Evolutionary conservation across 2,797 vertebrate genomes (phyloP), one percentile per base, ranked within the genome.

Genomic region (Holocentrus rufus): DNA sequence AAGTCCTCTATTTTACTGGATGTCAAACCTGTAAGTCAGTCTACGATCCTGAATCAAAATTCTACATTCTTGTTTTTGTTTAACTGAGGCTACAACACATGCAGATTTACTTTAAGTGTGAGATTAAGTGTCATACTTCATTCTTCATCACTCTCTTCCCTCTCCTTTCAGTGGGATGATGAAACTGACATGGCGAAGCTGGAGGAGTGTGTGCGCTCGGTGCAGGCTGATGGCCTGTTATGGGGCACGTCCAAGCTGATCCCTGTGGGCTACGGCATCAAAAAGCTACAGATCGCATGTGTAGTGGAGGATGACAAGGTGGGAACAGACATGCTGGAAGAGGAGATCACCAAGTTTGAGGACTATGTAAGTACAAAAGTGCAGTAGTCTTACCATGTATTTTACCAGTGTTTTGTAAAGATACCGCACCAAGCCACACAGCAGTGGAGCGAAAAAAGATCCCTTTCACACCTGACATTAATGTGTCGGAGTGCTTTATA

Each of bases 1-100:
- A 99, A 98, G 87, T 98, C 97, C 34, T 98, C 97, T 34, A 98
- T 99, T 86, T 91, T 99, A 17, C 80, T 99, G 82, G 98, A 99
- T 0, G 97, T 99, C 53, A 99, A 99, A 75, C 97, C 98, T 0
- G 97, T 98, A 91, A 85, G 95, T 87, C 31, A 10, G 18, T 47
- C 10, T 6, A 22, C 23, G 4, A 7, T 10, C 13, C 23, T 46
- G 23, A 9, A 11, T 22, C 8, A 13, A 42, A 23, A 13, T 15
- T 7, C 9, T n/a, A n/a, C n/a, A n/a, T n/a, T n/a, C n/a, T n/a
- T n/a, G n/a, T n/a, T n/a, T n/a, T n/a, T n/a, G n/a, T n/a, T n/a
- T n/a, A n/a, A n/a, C n/a, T 39, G 8, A 10, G 6, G 7, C 8
- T 39, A 39, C 36, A 39, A 39, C 36, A 39, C 8, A 9, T 9